Percentiles rank a stretch among this genome's conserved stretches.
These are phyloP conservation scores for Rotaria sp. DNA, from an alignment of 2,888 invertebrate species.

Conservation along the genomic window DNA sequence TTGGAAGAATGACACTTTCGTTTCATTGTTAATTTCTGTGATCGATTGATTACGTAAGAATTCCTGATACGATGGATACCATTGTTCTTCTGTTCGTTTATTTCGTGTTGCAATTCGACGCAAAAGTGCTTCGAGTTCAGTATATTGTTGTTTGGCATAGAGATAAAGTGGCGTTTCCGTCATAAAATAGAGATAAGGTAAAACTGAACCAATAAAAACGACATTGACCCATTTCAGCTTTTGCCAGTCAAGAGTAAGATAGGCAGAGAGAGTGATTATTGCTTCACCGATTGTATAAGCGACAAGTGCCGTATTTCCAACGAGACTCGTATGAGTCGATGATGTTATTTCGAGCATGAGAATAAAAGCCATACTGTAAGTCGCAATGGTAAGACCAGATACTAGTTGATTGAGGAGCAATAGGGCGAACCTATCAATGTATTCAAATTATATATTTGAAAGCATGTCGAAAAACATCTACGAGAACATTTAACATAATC, in stretches of 20 bases:
- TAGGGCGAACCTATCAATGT: background rate
- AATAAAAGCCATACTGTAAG: background rate
- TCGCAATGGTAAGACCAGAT: background rate
- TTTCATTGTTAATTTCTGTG: background rate
- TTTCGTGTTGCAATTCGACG: background rate
- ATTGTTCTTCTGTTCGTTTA: background rate
- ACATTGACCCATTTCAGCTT: background rate
- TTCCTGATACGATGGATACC: background rate
- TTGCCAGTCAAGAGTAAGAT: background rate
- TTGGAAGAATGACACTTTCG: background rate
- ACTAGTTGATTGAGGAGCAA: background rate
- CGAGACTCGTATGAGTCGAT: background rate
- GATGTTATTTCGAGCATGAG: background rate
- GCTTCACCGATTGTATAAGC: background rate
- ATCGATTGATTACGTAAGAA: background rate
- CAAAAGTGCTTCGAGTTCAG: background rate
- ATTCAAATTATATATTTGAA: too few relatives aligned
- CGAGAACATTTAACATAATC: too few relatives aligned
- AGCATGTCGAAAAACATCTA: too few relatives aligned
- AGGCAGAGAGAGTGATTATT: background rate
- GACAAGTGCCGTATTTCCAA: background rate
- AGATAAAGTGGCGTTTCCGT: background rate
- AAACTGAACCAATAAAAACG: background rate
- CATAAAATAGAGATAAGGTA: conserved; percentile 5
- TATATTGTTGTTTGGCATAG: background rate